Conservation (phyloP, 2,797 vertebrate genomes). For the Coracias cyanogaster region DNA sequence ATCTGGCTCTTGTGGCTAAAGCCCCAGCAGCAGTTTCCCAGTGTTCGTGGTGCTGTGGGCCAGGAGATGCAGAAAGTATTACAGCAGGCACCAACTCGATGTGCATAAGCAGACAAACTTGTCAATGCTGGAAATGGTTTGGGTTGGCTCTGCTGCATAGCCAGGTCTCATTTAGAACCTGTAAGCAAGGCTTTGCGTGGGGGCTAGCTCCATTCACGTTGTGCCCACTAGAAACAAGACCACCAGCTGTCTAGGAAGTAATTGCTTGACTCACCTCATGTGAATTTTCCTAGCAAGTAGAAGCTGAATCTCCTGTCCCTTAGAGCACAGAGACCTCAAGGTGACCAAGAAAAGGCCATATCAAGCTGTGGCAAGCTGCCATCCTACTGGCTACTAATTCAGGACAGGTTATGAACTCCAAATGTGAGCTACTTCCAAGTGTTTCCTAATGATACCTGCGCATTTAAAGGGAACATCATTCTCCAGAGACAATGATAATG, state of each 20-base stretch:
- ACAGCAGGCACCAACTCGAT: not conserved
- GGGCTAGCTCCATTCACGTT: not conserved
- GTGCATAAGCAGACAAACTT: not conserved
- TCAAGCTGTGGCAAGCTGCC: not conserved
- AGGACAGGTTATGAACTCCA: not conserved
- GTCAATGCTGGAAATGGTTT: not conserved
- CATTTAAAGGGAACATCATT: not conserved
- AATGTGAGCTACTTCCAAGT: not conserved
- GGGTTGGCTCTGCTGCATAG: not conserved
- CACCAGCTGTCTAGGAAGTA: not conserved
- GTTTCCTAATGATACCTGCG: not conserved
- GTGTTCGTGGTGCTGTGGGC: not conserved
- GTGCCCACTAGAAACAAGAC: not conserved
- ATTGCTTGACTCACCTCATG: not conserved
- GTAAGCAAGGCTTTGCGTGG: not conserved
- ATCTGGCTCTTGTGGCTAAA: not conserved
- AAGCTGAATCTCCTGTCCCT: not conserved
- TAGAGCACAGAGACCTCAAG: not conserved
- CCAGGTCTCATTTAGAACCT: not conserved
- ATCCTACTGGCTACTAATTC: not conserved
- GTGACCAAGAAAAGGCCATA: not conserved
- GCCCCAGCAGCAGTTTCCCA: not conserved
- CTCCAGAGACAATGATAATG: not conserved
- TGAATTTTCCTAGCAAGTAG: not conserved
- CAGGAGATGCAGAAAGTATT: not conserved